Evolutionary conservation across 2,888 invertebrate genomes (phyloP), one percentile per base, ranked within the genome.

Genomic region (Platynereis dumerilii): DNA sequence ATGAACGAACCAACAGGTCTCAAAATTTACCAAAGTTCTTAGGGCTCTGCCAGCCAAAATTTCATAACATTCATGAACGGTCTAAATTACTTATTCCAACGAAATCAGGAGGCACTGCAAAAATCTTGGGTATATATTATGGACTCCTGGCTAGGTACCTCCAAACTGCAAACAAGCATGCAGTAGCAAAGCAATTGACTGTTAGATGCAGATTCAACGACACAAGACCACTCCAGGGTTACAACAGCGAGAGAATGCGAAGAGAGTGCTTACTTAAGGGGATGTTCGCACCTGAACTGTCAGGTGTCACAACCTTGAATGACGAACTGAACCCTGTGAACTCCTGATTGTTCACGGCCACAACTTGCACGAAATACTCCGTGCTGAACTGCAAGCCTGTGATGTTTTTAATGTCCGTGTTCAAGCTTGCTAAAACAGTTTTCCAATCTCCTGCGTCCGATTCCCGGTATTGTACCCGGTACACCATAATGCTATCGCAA

Each of bases 401-500:
- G 53, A 70, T 60, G 60, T 67, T 69, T 29, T 58, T 52, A 20
- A 29, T 20, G 5, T 28, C 42, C 24, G 55, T 61, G 3, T 24
- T 42, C 34, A 65, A 63, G 2, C 48, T 39, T n/a, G 64, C 63
- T 20, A 61, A 26, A 22, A 58, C 39, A 15, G 26, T 66, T 28
- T 48, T 17, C 64, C 63, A 58, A 22, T 34, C 48, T n/a, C 20
- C 12, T n/a, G 45, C 29, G 2, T 39, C 53, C 53, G n/a, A 7
- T 28, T n/a, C 22, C 56, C 55, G 62, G 52, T 68, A 69, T 15
- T 61, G 42, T 26, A 69, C 57, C 58, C 66, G 62, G 57, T 66
- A 70, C 65, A 58, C 59, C 28, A 57, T 54, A 48, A 70, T 69
- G 62, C 59, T 60, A 61, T 70, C 70, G 29, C 70, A 70, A 22